A percentile compares a stretch with the other conserved stretches of the same genome.
phyloP scores from a whole-genome alignment of 2,113 vertebrate species.

The Clinocottus analis region DNA sequence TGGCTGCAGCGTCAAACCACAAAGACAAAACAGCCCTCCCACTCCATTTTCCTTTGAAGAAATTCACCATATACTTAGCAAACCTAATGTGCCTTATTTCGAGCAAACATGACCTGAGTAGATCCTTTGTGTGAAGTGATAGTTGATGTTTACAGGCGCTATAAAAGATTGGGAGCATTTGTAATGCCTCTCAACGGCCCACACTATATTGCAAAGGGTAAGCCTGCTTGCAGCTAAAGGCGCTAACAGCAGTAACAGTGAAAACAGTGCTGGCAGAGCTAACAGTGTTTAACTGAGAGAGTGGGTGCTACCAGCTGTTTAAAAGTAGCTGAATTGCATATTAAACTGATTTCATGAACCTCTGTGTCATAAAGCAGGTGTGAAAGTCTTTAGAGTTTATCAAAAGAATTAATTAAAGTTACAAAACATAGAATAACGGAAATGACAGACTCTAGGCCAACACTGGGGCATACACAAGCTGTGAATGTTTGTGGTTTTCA shows the following conservation, averaged over 20 bases:
- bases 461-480: neutral
- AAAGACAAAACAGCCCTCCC: neutral
- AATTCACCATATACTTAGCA: neutral
- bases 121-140: neutral
- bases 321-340: neutral
- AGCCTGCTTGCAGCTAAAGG: neutral
- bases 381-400: neutral
- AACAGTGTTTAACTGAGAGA: no score
- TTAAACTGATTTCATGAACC: neutral
- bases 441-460: neutral
- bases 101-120: neutral
- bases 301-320: neutral
- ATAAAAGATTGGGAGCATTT: no score
- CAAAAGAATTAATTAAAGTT: no score
- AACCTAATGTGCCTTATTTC: conserved; percentile 1
- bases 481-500: neutral
- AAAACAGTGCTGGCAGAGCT: no score
- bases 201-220: neutral
- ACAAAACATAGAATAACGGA: no score
- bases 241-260: neutral
- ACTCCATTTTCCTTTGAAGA: neutral
- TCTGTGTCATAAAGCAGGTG: neutral
- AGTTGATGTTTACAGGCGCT: neutral
- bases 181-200: no score
- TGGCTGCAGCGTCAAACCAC: neutral